Conservation (phyloP, 1,140 invertebrate genomes). For the Orchestia grillus region DNA sequence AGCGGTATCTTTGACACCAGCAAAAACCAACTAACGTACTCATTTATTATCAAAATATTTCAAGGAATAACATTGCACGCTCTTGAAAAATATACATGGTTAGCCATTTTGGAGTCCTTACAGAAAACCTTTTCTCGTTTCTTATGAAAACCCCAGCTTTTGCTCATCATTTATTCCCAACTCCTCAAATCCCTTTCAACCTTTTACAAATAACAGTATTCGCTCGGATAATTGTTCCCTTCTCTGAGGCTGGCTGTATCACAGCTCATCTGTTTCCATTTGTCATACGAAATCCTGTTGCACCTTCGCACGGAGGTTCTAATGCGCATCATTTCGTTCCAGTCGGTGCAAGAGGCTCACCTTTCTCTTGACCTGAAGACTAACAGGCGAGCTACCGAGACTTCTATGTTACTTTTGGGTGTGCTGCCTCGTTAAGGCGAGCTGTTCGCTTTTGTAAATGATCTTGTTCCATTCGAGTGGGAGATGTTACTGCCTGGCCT, state of each 20-base stretch:
- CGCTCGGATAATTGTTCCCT: conserved; percentile 8
- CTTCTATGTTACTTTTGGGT: conserved; percentile 24
- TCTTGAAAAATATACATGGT: background rate
- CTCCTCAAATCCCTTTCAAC: background rate
- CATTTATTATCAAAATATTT: no score
- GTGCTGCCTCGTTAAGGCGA: background rate
- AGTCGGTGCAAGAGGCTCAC: conserved; percentile 25
- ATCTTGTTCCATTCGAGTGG: background rate
- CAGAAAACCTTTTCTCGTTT: background rate
- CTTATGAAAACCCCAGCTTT: background rate
- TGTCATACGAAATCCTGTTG: conserved; percentile 43
- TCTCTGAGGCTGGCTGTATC: conserved; percentile 17
- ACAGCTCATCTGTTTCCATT: conserved; percentile 52
- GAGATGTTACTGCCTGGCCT: background rate
- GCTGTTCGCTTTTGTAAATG: background rate
- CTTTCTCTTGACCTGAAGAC: conserved; percentile 40
- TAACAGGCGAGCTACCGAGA: background rate
- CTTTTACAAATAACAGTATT: background rate
- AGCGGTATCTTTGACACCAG: no score
- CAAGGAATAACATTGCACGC: no score
- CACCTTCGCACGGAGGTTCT: conserved; percentile 14
- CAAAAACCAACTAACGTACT: no score
- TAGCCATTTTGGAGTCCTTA: background rate
- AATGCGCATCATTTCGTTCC: conserved; percentile 48
- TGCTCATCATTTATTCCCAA: background rate